Evolutionary conservation across 2,113 vertebrate species (phyloP).

Genomic region (Urocynchramus pylzowi): DNA sequence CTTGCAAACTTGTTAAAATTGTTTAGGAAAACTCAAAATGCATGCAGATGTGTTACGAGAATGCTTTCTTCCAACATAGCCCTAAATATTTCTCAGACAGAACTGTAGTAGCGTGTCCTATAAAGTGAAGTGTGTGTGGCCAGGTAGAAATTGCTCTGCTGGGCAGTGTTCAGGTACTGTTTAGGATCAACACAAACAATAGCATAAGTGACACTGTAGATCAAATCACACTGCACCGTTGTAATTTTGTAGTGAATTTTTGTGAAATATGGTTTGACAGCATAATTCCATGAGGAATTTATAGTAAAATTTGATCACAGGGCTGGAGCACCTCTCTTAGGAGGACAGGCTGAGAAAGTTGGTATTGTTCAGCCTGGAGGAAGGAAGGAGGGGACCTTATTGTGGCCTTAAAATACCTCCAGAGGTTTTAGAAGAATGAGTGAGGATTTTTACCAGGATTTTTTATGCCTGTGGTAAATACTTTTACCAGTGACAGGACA

Average conservation of each 20-base stretch:
- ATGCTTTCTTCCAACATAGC: not conserved
- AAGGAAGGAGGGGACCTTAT: not conserved
- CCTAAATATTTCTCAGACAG: not conserved
- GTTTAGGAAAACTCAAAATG: not conserved
- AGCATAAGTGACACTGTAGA: not conserved
- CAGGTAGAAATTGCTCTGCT: not conserved
- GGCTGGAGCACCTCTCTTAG: not conserved
- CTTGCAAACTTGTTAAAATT: not conserved
- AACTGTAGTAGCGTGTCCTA: not conserved
- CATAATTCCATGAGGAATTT: not conserved
- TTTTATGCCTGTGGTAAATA: not conserved
- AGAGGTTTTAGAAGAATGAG: not conserved
- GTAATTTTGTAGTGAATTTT: not conserved
- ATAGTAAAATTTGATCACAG: not conserved
- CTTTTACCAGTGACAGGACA: not conserved
- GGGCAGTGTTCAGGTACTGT: not conserved
- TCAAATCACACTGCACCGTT: not conserved
- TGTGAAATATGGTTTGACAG: not conserved
- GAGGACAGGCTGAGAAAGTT: not conserved
- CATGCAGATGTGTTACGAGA: not conserved
- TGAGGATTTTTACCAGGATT: not conserved
- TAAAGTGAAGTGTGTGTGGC: not conserved
- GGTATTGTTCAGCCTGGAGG: not conserved
- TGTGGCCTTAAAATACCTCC: not conserved
- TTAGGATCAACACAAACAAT: not conserved